Base-by-base conservation (phyloP, 1,140 invertebrate species). In the Solen grandis region DNA sequence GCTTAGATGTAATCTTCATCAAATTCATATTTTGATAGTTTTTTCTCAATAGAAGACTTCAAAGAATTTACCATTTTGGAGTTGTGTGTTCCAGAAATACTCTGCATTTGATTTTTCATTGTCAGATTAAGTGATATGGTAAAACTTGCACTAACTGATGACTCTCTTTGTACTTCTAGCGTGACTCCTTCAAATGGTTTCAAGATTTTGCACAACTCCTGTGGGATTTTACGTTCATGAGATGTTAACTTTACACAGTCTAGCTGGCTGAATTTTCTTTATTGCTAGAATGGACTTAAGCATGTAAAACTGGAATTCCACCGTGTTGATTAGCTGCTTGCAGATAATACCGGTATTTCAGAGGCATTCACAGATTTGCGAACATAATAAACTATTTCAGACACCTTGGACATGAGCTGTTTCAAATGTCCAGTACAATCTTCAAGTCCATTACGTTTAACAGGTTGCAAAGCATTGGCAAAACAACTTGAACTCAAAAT, bases 31-130 rank as follows among this genome's bases (percentile, higher is more conserved):
- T 55, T 55, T 5, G 27, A 8, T 22, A n/a, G 5, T 55, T 19
- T 55, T 55, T 55, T 55, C 54, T 55, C 54, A 22, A 55, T 55
- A 55, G 54, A 55, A 55, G 54, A 55, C 54, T 55, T 55, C 54
- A 55, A 55, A 55, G 54, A 8, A 55, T 55, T 55, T 27, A 55
- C 27, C n/a, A 55, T 55, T 55, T 55, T 55, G 54, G 54, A 55
- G 54, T 55, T n/a, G 54, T 55, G 27, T 55, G n/a, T n/a, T n/a
- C n/a, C 5, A 55, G n/a, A 55, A 8, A 55, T n/a, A 8, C 54
- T 55, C 5, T 55, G 54, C 54, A 55, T 5, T 55, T 55, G 5
- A 19, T n/a, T 5, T 55, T 55, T 55, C 54, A 55, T 5, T 55
- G 54, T 27, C 5, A 55, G 19, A 55, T 19, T 55, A 55, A 55